These are phyloP conservation scores for Cepphus grylle DNA, from an alignment of 2,113 vertebrate species.

Conservation along the genomic window DNA sequence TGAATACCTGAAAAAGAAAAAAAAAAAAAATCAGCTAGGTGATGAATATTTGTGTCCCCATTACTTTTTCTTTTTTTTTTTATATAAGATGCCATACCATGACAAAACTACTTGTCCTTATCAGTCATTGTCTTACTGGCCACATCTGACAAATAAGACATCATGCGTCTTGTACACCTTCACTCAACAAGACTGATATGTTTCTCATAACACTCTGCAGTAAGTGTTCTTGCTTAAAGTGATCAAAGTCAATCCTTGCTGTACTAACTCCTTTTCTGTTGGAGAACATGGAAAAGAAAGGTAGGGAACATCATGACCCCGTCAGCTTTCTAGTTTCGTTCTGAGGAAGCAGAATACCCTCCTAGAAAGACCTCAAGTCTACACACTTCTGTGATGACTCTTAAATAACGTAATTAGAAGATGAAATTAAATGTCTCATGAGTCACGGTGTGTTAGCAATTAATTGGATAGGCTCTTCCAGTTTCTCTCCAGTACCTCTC, in stretches of 20 bases:
- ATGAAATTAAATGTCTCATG: neutral
- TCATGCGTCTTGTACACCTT: neutral
- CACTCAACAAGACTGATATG: neutral
- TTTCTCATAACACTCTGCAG: neutral
- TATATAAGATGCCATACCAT: neutral
- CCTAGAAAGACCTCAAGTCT: neutral
- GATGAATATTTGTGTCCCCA: neutral
- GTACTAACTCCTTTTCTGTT: neutral
- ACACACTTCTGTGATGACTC: neutral
- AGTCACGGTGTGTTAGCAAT: neutral
- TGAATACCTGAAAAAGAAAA: neutral
- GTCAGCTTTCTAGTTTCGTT: neutral
- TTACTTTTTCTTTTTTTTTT: neutral
- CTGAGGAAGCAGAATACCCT: neutral
- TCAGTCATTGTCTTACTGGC: neutral
- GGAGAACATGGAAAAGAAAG: neutral
- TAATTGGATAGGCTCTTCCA: neutral
- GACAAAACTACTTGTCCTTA: neutral
- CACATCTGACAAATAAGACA: neutral
- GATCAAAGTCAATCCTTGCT: neutral
- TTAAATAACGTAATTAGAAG: neutral
- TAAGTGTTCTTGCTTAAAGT: neutral
- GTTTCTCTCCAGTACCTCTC: neutral
- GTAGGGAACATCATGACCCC: neutral
- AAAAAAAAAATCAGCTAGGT: neutral